Conservation (phyloP, 2,113 vertebrate species). For the Mustelus asterias region DNA sequence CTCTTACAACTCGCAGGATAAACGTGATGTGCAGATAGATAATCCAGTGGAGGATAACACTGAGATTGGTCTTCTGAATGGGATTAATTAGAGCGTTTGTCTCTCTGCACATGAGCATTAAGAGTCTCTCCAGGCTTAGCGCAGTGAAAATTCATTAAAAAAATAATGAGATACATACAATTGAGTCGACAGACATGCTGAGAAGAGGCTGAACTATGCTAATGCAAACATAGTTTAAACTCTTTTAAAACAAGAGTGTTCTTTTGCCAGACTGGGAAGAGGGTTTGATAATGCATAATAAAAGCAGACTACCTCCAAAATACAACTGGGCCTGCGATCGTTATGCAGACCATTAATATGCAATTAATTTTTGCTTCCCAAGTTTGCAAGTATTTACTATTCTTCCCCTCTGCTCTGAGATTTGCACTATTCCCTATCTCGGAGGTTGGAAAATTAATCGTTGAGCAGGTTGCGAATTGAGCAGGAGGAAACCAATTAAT, state of each 20-base stretch:
- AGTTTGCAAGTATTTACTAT: background rate
- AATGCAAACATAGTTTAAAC: background rate
- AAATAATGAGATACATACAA: conserved; percentile 32
- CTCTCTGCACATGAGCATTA: background rate
- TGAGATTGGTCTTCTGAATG: background rate
- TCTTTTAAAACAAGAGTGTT: background rate
- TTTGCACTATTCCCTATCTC: background rate
- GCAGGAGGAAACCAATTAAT: background rate
- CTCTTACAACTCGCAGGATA: background rate
- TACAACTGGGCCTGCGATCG: background rate
- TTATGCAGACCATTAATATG: background rate
- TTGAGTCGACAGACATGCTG: background rate
- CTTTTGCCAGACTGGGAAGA: background rate
- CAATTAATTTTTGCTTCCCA: background rate
- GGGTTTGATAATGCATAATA: background rate
- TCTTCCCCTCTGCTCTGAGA: background rate
- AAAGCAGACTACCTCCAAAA: background rate
- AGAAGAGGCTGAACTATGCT: background rate
- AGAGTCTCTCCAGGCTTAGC: background rate
- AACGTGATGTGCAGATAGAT: background rate
- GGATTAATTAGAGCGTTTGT: conserved; percentile 33
- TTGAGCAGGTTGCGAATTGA: background rate
- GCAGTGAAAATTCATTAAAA: conserved; percentile 24
- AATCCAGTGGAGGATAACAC: background rate
- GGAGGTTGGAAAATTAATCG: background rate